phyloP scores from a whole-genome alignment of 1,140 invertebrate genomes.

The Danaus melanippus region DNA sequence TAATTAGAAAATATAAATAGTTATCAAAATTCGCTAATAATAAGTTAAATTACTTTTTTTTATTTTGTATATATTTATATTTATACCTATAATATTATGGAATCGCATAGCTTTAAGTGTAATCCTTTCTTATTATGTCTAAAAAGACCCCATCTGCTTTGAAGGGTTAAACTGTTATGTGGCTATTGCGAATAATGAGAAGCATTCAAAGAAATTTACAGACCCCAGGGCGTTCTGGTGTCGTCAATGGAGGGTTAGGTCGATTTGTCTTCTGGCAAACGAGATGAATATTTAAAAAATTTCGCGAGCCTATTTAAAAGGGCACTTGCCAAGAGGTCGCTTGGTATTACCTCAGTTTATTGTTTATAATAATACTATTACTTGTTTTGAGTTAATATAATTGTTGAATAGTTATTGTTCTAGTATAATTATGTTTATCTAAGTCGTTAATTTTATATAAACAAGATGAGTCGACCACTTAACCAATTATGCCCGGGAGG shows the following conservation, averaged over 20 bases:
- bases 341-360: no score
- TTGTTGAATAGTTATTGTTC: no score
- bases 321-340: neutral
- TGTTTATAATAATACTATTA: no score
- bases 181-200: slow-evolving; percentile 65
- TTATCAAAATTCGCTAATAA: no score
- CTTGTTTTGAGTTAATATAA: no score
- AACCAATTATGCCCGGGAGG: slow-evolving; percentile 24
- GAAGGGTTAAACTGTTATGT: slow-evolving; percentile 66
- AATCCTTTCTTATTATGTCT: slow-evolving; percentile 16
- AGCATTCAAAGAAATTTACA: slow-evolving; percentile 66
- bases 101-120: slow-evolving; percentile 18
- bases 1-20: no score
- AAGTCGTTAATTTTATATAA: slow-evolving; percentile 17
- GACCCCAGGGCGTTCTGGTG: slow-evolving; percentile 51
- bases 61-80: slow-evolving; percentile 2
- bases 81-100: slow-evolving; percentile 1
- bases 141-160: slow-evolving; percentile 56
- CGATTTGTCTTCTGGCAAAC: slow-evolving; percentile 26
- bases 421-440: slow-evolving; percentile 6
- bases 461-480: slow-evolving; percentile 23
- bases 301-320: neutral
- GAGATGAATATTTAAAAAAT: slow-evolving; percentile 8
- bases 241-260: slow-evolving; percentile 42
- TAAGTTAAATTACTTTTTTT: neutral